phyloP scores from a whole-genome alignment of 2,888 invertebrate species.

The Drosophila barbarae region DNA sequence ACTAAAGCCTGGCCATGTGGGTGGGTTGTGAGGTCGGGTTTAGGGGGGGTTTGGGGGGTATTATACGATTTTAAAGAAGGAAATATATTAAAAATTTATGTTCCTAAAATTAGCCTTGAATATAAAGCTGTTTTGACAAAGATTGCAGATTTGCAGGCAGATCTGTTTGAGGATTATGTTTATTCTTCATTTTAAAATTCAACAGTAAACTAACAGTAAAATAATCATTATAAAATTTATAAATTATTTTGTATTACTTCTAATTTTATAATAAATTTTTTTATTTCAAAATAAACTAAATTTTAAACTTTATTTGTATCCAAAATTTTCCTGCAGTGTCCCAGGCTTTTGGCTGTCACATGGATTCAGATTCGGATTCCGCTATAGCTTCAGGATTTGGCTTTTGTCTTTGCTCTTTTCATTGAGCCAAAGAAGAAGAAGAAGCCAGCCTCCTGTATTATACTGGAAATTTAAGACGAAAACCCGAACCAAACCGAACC shows the following conservation, averaged over 20 bases:
- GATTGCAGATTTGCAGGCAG: no score
- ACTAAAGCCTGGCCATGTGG: no score
- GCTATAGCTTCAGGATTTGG: conserved; percentile 17
- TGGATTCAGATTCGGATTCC: conserved; percentile 16
- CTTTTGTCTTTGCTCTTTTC: conserved; percentile 29
- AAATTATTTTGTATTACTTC: background rate
- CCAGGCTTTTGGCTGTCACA: conserved; percentile 5
- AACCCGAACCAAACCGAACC: conserved; percentile 7
- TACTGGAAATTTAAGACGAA: conserved; percentile 48
- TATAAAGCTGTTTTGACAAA: no score
- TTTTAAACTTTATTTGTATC: background rate
- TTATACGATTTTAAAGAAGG: no score
- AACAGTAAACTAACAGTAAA: no score
- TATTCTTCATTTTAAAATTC: no score
- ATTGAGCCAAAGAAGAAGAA: conserved; percentile 7
- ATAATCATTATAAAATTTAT: no score
- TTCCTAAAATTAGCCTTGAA: no score
- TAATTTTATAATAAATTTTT: background rate
- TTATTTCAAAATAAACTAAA: background rate
- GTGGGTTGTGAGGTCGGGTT: no score
- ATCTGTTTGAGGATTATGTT: no score
- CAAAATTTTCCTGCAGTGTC: conserved; percentile 2
- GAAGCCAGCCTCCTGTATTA: conserved; percentile 22
- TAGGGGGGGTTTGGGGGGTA: no score
- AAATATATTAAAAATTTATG: no score